Evolutionary conservation across 2,888 invertebrate species (phyloP), one percentile per base, ranked within the genome.

Genomic region (Melieria picta): DNA sequence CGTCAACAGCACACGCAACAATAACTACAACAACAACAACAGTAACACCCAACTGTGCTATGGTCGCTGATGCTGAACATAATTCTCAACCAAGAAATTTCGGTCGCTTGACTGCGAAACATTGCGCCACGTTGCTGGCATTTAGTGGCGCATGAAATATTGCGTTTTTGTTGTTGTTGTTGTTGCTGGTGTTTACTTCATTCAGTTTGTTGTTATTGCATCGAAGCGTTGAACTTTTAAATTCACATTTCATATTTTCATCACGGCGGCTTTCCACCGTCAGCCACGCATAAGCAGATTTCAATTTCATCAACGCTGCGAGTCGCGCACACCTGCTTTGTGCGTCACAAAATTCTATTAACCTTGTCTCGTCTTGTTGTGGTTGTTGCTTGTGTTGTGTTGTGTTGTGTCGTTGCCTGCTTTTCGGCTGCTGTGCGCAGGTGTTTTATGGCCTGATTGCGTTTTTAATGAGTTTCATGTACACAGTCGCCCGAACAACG

Each of bases 381-480:
- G n/a, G 7, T 47, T n/a, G 42, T 48, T 66, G 56, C 55, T 11
- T 7, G 7, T 56, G 7, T 65, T 9, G 30, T 45, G 30, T 58
- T n/a, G n/a, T 45, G 56, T 7, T 6, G 13, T 7, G 9, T 4
- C 16, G 6, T 30, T 1, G 7, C 46, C 30, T 10, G 5, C 5
- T 45, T 46, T 56, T 56, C 6, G 7, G 5, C 50, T 13, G 30
- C 13, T 7, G 13, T 9, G 42, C 58, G 7, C 63, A 62, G 68
- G 68, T 69, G 62, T 62, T 69, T 69, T 13, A 69, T 52, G 5
- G 11, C 30, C 13, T 46, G n/a, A n/a, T 62, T 69, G 30, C 55
- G 61, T 9, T 46, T 62, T 50, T 69, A 55, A 45, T 52, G 47
- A 62, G 43, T 69, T 62, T 43, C 55, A 5, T 69, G 11, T 10